Conservation (phyloP, 2,113 vertebrate genomes). For the Fulica atra region DNA sequence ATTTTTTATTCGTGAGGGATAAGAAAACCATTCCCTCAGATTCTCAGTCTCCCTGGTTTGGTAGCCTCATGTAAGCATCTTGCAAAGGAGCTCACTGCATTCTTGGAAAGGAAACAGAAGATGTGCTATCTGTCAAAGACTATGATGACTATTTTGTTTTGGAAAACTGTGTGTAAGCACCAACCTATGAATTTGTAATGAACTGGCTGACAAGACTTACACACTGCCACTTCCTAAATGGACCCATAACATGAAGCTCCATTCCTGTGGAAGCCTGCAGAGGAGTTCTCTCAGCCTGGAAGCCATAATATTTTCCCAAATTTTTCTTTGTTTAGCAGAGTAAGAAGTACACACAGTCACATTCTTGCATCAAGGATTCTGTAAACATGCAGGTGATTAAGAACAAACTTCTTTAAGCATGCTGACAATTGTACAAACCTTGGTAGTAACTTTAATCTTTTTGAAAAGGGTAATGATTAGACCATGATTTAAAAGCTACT, state of each 20-base stretch:
- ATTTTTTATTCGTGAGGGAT: not conserved
- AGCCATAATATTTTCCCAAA: not conserved
- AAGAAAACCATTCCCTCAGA: not conserved
- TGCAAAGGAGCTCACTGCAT: not conserved
- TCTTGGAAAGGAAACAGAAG: not conserved
- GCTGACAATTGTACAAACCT: not conserved
- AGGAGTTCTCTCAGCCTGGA: not conserved
- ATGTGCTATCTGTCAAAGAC: not conserved
- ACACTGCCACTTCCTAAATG: not conserved
- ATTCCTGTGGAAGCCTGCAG: not conserved
- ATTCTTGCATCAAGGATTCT: not conserved
- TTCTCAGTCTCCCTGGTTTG: not conserved
- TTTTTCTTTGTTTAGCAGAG: not conserved
- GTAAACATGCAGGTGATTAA: not conserved
- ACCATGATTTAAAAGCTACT: not conserved
- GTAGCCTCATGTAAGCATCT: not conserved
- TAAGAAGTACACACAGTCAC: not conserved
- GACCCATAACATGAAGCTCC: not conserved
- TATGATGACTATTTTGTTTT: not conserved
- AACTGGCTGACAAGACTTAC: not conserved
- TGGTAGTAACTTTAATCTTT: not conserved
- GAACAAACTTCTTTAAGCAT: not conserved
- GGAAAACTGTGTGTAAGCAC: rapidly evolving
- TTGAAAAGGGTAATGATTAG: not conserved
- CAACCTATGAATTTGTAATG: not conserved